Evolutionary conservation across 2,113 vertebrate species (phyloP).

Genomic region (Struthidea cinerea): DNA sequence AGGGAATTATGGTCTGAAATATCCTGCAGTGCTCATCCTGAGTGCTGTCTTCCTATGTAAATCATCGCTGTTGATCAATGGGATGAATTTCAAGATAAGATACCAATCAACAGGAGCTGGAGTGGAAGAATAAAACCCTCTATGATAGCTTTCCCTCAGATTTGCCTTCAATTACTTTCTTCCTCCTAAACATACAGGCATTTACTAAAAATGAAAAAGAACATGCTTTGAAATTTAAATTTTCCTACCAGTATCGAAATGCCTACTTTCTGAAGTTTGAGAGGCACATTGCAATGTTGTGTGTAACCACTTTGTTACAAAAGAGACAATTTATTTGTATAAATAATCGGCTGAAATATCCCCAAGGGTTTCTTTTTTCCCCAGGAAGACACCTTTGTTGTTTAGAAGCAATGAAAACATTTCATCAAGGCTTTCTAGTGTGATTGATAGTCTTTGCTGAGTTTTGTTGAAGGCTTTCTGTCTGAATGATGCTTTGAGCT

Average conservation of each 20-base stretch:
- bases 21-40: not conserved
- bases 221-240: conserved; percentile 34
- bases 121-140: not conserved
- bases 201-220: not conserved
- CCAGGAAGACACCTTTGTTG: conserved; percentile 13
- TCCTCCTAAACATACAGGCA: not conserved
- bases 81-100: not conserved
- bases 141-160: not conserved
- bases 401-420: conserved; percentile 53
- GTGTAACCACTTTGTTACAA: conserved; percentile 9
- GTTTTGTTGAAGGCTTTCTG: conserved; percentile 39
- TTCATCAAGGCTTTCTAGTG: conserved; percentile 39
- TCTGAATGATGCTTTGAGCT: conserved; percentile 55
- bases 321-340: conserved; percentile 56
- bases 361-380: not conserved
- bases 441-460: conserved; percentile 49
- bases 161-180: not conserved
- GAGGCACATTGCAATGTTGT: not conserved
- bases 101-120: not conserved
- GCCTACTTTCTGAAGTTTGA: not conserved
- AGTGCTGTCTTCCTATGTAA: not conserved
- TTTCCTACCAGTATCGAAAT: not conserved
- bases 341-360: conserved; percentile 61
- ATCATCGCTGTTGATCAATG: not conserved
- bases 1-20: not conserved